Percentiles rank a stretch among this genome's conserved stretches.
Evolutionary conservation across 2,797 vertebrate species (phyloP).

Genomic region (Eidolon dupreanum): DNA sequence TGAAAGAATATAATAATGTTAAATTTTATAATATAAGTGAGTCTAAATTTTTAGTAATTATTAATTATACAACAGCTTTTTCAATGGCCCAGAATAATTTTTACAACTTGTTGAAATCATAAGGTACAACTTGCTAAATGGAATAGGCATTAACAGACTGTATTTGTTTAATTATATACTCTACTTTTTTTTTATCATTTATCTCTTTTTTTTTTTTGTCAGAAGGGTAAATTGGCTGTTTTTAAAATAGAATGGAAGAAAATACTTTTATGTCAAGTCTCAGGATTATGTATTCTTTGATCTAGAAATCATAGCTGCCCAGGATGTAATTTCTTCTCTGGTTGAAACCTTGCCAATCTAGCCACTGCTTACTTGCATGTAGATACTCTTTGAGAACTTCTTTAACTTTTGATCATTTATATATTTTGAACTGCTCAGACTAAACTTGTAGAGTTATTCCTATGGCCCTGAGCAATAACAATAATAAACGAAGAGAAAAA

Average conservation of each 20-base stretch:
- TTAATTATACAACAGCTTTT: background rate
- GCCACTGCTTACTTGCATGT: background rate
- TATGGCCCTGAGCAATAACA: constrained; percentile 2
- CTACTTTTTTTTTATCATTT: background rate
- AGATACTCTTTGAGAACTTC: background rate
- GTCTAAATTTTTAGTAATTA: constrained; percentile 27
- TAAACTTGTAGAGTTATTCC: background rate
- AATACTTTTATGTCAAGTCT: background rate
- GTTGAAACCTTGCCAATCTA: background rate
- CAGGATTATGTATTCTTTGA: background rate
- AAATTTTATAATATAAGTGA: constrained; percentile 45
- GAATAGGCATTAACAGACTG: background rate
- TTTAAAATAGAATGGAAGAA: constrained; percentile 1
- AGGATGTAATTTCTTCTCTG: background rate
- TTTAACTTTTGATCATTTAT: constrained; percentile 17
- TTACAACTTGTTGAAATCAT: constrained; percentile 6
- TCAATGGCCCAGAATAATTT: background rate
- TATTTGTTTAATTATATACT: background rate
- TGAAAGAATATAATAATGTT: background rate
- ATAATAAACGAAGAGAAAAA: background rate
- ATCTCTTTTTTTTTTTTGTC: background rate
- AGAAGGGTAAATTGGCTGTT: constrained; percentile 13
- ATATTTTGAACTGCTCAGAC: background rate
- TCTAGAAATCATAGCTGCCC: background rate
- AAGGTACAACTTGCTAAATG: constrained; percentile 2